Base-by-base conservation (phyloP, 2,888 invertebrate species). In the Tanypteryx hageni region DNA sequence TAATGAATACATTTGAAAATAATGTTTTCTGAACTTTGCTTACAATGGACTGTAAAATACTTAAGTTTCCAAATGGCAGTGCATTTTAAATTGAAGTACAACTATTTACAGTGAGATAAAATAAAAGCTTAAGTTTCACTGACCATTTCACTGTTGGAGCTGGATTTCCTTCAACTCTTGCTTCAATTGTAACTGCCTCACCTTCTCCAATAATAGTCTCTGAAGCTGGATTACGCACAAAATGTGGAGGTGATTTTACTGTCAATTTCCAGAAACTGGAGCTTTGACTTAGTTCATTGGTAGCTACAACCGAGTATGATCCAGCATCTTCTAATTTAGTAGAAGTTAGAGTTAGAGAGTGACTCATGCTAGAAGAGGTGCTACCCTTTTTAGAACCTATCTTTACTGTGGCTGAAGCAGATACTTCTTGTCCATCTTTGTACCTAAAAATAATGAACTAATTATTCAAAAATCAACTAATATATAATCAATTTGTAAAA, bases 211-310 rank as follows among this genome's bases (percentile, higher is more conserved):
- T 96, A 57, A 97, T 96, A 93, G 96, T 96, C 93, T 96, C 96
- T 58, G 96, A 96, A 22, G 97, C 97, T 92, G 98, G 95, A 94
- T 96, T 96, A 94, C 97, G 97, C 58, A 96, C 95, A 93, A 98
- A 96, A 93, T 96, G 96, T 0, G 98, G 98, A 93, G 97, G 97
- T 92, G 98, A 97, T 94, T 97, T 97, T 92, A 99, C 98, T 76
- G 97, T 97, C 94, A 98, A 96, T 94, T 98, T 97, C 97, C 98
- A 98, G 95, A 98, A 98, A 94, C 99, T 98, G 0, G 98, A 98
- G 93, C 98, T 98, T 95, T 99, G 98, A 94, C 98, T 98, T 93
- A 98, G 96, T 94, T 98, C 98, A 94, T 98, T 99, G 92, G 97
- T 97, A 0, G 98, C 98, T 0, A 97, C 97, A 7, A 98, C 96